Conservation (phyloP, 2,888 invertebrate genomes). For the Hydrotaea cyrtoneurina region DNA sequence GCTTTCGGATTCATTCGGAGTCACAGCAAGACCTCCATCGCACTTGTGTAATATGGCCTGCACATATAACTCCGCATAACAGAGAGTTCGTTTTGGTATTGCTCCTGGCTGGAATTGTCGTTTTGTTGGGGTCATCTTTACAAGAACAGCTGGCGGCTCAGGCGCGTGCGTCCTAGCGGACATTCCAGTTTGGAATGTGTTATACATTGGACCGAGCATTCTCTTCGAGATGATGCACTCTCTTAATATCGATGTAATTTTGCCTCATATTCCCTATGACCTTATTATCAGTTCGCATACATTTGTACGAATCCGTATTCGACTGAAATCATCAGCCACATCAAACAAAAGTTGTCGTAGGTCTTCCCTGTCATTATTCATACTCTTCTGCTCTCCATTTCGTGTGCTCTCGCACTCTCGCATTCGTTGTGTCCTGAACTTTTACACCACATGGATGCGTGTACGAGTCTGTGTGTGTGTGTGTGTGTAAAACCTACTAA, state of each 20-base stretch:
- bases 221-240: background rate
- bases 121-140: background rate
- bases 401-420: background rate
- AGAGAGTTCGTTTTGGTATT: slow-evolving; percentile 6
- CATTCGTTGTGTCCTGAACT: background rate
- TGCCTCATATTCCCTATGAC: slow-evolving; percentile 56
- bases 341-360: slow-evolving; percentile 54
- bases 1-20: slow-evolving; percentile 54
- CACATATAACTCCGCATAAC: slow-evolving; percentile 8
- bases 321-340: slow-evolving; percentile 15
- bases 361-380: slow-evolving; percentile 47
- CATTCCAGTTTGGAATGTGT: slow-evolving; percentile 49
- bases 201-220: slow-evolving; percentile 9
- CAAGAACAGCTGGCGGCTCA: slow-evolving; percentile 37
- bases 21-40: background rate
- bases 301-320: slow-evolving; percentile 17
- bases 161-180: slow-evolving; percentile 2
- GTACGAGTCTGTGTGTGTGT: background rate
- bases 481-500: slow-evolving; percentile 47
- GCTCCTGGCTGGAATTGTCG: background rate
- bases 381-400: background rate
- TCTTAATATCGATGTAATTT: background rate
- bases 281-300: slow-evolving; percentile 56
- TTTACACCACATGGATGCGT: slow-evolving; percentile 19
- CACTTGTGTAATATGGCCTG: background rate